Conservation (phyloP, 2,797 vertebrate species). For the Urocyon cinereoargenteus region DNA sequence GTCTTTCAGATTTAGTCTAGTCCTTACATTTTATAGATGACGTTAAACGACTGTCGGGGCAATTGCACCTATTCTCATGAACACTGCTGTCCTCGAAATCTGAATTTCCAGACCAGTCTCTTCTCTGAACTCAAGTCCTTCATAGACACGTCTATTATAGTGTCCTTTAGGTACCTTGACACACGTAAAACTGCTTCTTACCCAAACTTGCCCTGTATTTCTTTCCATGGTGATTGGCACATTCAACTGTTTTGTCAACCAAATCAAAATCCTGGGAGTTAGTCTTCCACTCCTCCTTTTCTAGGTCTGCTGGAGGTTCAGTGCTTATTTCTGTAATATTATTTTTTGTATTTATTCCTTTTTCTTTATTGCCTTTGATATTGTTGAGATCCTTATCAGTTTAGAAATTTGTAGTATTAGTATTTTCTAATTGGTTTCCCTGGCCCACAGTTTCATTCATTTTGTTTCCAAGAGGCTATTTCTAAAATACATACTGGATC, state of each 20-base stretch:
- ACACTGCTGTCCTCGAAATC: background rate
- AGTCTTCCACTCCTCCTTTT: background rate
- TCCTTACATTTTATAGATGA: background rate
- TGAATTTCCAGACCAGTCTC: background rate
- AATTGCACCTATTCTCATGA: background rate
- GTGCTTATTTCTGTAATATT: background rate
- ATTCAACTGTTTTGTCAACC: background rate
- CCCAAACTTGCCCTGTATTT: background rate
- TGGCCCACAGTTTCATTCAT: background rate
- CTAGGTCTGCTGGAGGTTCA: background rate
- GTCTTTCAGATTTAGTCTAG: background rate
- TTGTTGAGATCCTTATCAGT: background rate
- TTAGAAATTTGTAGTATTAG: background rate
- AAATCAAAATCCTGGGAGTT: background rate
- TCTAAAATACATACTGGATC: background rate
- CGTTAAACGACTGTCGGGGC: background rate
- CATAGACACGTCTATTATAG: background rate
- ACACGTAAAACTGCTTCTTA: background rate
- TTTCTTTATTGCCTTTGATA: slow-evolving; percentile 18
- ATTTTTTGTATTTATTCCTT: background rate
- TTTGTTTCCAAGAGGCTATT: background rate
- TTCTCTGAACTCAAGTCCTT: background rate
- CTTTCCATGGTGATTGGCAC: background rate
- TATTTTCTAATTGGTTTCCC: slow-evolving; percentile 12
- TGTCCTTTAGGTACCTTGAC: background rate